Conservation (phyloP, 2,797 vertebrate genomes). For the Nothura maculosa region DNA sequence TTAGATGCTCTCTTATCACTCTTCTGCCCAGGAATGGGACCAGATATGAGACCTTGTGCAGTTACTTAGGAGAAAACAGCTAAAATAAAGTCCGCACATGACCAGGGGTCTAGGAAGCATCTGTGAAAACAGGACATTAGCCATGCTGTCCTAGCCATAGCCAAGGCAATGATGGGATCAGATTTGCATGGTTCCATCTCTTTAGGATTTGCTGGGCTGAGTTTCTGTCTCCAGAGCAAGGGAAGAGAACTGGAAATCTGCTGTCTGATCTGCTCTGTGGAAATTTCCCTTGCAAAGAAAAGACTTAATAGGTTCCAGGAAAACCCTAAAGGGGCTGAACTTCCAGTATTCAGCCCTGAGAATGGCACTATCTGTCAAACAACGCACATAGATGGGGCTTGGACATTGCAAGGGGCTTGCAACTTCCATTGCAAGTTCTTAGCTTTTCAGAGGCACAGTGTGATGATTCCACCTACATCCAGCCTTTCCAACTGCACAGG, state of each 20-base stretch:
- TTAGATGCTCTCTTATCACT: neutral
- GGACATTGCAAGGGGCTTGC: too few species aligned
- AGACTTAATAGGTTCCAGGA: neutral
- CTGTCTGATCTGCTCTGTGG: neutral
- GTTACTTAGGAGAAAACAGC: neutral
- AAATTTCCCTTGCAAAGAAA: neutral
- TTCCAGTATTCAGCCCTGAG: accelerated
- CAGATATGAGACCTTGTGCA: neutral
- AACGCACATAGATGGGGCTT: accelerated
- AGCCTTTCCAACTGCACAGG: too few species aligned
- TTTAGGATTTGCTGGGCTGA: neutral
- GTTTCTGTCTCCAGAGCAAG: neutral
- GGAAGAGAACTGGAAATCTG: neutral
- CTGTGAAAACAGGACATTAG: neutral
- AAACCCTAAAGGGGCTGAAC: neutral
- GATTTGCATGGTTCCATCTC: neutral
- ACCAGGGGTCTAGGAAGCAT: neutral
- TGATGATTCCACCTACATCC: neutral
- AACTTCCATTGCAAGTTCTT: neutral
- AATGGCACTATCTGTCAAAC: neutral
- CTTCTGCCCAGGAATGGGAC: neutral
- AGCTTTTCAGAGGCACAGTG: too few species aligned
- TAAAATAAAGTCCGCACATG: neutral
- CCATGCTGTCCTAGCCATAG: neutral
- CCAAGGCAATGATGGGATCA: neutral